Conservation (phyloP, 2,113 vertebrate genomes). For the Colaptes auratus region DNA sequence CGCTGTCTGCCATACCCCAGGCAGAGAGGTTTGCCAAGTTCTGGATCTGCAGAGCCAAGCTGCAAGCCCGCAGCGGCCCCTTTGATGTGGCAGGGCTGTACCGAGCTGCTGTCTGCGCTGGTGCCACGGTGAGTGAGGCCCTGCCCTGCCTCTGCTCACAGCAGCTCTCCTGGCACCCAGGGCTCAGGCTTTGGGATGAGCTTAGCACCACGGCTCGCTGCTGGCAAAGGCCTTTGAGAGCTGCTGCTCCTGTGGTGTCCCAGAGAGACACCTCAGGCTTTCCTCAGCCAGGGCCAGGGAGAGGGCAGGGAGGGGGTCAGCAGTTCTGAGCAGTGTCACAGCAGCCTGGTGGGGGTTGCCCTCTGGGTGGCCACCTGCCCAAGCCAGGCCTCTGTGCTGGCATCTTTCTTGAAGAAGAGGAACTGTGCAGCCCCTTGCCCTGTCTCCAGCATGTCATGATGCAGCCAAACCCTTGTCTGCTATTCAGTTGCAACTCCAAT, state of each 20-base stretch:
- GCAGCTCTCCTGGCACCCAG: neutral
- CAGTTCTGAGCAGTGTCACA: neutral
- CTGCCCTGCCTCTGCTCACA: neutral
- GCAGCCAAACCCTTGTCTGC: neutral
- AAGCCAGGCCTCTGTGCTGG: neutral
- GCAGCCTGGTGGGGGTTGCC: neutral
- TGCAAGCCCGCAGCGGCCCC: slow-evolving; percentile 79
- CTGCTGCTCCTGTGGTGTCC: fast-evolving
- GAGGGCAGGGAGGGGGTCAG: neutral
- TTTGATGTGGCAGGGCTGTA: slow-evolving; percentile 83
- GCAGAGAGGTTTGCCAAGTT: slow-evolving; percentile 88
- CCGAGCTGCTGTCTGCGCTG: slow-evolving; percentile 81
- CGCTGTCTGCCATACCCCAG: slow-evolving; percentile 82
- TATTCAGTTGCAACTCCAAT: neutral
- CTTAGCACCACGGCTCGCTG: neutral
- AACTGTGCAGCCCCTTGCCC: neutral
- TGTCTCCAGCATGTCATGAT: fast-evolving
- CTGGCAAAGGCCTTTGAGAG: neutral
- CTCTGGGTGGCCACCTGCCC: neutral
- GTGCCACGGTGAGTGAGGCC: slow-evolving; percentile 77
- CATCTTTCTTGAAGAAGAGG: neutral
- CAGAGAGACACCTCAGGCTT: neutral
- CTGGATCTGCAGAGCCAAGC: slow-evolving; percentile 89
- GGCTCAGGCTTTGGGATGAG: neutral
- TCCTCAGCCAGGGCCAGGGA: fast-evolving